Percentiles rank a stretch among this genome's conserved stretches.
phyloP scores from a whole-genome alignment of 2,888 invertebrate genomes.

The Punctoribates punctum region DNA sequence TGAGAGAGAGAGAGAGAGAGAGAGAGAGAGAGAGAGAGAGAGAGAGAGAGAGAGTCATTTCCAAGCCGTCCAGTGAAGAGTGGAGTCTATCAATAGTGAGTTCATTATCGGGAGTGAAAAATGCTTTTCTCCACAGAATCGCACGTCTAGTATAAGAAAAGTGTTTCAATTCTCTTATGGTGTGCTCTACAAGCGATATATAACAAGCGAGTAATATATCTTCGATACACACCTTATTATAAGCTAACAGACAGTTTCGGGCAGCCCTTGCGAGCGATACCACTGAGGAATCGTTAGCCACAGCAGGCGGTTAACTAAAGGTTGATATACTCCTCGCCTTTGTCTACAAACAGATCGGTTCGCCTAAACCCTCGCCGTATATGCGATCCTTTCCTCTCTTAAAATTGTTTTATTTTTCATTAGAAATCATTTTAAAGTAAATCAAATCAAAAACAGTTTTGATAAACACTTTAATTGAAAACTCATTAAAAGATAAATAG shows the following conservation, averaged over 20 bases:
- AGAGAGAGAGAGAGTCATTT: no score
- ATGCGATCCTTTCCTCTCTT: neutral
- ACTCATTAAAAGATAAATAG: no score
- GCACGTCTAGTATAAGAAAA: neutral
- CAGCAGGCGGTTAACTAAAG: slow-evolving; percentile 31
- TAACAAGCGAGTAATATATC: slow-evolving; percentile 34
- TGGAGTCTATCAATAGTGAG: slow-evolving; percentile 33
- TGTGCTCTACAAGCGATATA: neutral
- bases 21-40: no score
- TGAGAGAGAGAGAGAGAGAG: no score
- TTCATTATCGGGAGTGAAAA: slow-evolving; percentile 28
- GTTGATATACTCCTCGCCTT: slow-evolving; percentile 37
- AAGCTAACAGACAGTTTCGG: slow-evolving; percentile 32
- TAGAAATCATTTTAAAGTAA: no score
- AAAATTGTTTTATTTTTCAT: neutral
- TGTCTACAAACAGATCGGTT: neutral
- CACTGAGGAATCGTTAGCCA: slow-evolving; percentile 26
- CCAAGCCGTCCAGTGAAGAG: neutral
- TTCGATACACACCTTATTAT: slow-evolving; percentile 35
- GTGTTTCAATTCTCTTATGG: slow-evolving; percentile 5
- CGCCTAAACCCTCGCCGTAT: neutral
- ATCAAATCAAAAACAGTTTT: no score
- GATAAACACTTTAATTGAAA: no score
- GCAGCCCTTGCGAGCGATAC: slow-evolving; percentile 2
- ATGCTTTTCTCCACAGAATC: slow-evolving; percentile 1